Evolutionary conservation across 1,140 invertebrate species (phyloP), one percentile per base, ranked within the genome.

Genomic region (Melanaphis sacchari): DNA sequence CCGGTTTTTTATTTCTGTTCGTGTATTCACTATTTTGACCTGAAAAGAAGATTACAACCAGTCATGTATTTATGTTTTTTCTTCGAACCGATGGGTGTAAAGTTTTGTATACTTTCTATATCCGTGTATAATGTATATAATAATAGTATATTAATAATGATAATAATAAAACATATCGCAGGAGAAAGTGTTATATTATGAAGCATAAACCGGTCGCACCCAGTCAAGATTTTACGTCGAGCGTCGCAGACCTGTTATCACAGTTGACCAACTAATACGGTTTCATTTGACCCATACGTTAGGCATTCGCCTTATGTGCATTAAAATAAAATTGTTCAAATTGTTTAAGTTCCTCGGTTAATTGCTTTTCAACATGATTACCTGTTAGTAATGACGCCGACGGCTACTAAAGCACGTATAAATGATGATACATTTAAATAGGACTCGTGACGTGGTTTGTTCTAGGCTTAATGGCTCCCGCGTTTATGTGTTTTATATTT

Each of bases 101-200:
- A 90, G 89, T 90, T 66, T 66, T 59, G 24, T 66, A 24, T 90
- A 66, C 89, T 90, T 90, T 90, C 89, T 90, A 90, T 41, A 66
- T 90, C 52, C 89, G 52, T 46, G 18, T 85, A 6, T 36, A n/a
- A 40, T 46, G 18, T 85, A 6, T 36, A n/a, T 76, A 76, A 76
- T 76, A 66, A 66, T 66, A 66, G 59, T 88, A 24, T 36, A 88
- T 18, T 87, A 46, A 49, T 36, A 88, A 49, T 66, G 36, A n/a
- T 49, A 36, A 43, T 43, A 43, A n/a, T 43, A 85, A 40, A 52
- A 59, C 38, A n/a, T 26, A 90, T 66, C 26, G 24, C 54, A 15
- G 18, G 91, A 93, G 91, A 93, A 93, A 93, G 91, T 93, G 91
- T 84, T 92, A 46, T 43, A 36, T 26, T 43, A 36, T 26, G 31